Base-by-base conservation (phyloP, 53 echinoderm and acorn worm genomes). In the Hippasteria phrygiana region DNA sequence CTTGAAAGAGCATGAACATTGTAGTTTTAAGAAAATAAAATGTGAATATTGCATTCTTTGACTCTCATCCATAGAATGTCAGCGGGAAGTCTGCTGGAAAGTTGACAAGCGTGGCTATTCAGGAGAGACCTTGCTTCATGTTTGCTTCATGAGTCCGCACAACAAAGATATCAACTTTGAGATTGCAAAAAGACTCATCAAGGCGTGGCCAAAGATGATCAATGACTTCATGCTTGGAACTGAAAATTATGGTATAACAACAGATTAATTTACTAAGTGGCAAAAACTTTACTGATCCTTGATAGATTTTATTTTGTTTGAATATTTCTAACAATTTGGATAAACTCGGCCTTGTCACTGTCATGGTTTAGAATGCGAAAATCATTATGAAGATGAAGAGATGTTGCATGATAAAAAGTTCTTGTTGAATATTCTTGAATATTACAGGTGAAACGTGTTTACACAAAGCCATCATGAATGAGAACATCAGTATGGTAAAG, bases 391-490 rank as follows among this genome's bases (percentile, higher is more conserved):
- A n/a, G n/a, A n/a, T n/a, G n/a, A n/a, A n/a, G n/a, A n/a, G n/a
- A n/a, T n/a, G n/a, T n/a, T n/a, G n/a, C n/a, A n/a, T n/a, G n/a
- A n/a, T n/a, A n/a, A n/a, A n/a, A n/a, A 54, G 33, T 26, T 73
- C 20, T 73, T 1, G 1, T 73, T 41, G 17, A 20, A 36, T 26
- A 24, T 59, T 59, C 26, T 75, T 75, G 5, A 12, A 50, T 31
- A 43, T 42, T 79, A 33, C 46, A 98, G 95, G 99, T 76, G 99
- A 98, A 78, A 93, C 89, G 26, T 93, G 94, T 47, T 87, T 98
- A 17, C 99, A 98, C 54, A 91, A 96, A 71, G 99, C 99, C 38
- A 91, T 98, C 26, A 94, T 96, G 33, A 98, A 96, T 90, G 99
- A 98, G 73, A 89, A 98, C 65, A 91, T 95, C 53, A 42, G 78